Evolutionary conservation across 2,797 vertebrate genomes (phyloP).

Genomic region (Chelon labrosus): DNA sequence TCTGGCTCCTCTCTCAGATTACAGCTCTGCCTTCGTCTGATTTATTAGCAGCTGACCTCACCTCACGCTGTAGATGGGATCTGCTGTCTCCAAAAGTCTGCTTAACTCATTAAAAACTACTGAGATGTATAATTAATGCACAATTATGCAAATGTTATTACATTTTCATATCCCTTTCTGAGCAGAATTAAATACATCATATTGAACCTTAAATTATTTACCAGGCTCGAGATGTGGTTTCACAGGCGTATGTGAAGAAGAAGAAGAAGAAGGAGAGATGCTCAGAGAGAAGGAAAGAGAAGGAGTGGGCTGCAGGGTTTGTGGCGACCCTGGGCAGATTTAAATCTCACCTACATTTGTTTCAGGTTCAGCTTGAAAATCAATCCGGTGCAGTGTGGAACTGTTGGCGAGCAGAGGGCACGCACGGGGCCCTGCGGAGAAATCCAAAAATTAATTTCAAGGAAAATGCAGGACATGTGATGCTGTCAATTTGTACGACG

Average conservation of each 20-base stretch:
- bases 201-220: slow-evolving; percentile 87
- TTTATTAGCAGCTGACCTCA: slow-evolving; percentile 64
- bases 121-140: slow-evolving; percentile 86
- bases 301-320: neutral
- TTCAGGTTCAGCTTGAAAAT: slow-evolving; percentile 54
- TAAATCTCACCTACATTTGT: slow-evolving; percentile 56
- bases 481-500: slow-evolving; percentile 40
- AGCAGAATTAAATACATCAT: slow-evolving; percentile 84
- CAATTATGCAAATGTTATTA: slow-evolving; percentile 87
- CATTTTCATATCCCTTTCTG: slow-evolving; percentile 81
- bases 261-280: slow-evolving; percentile 14
- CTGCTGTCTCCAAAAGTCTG: slow-evolving; percentile 68
- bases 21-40: slow-evolving; percentile 49
- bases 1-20: slow-evolving; percentile 41
- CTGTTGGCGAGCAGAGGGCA: slow-evolving; percentile 26
- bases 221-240: slow-evolving; percentile 72
- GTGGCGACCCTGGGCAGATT: slow-evolving; percentile 52
- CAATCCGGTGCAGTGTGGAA: slow-evolving; percentile 32
- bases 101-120: slow-evolving; percentile 84
- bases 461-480: slow-evolving; percentile 21
- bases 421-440: slow-evolving; percentile 9
- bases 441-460: slow-evolving; percentile 51
- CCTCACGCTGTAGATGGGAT: slow-evolving; percentile 50
- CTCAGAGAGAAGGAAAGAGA: slow-evolving; percentile 8
- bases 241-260: slow-evolving; percentile 40